These are phyloP conservation scores for Scaptomyza tumidula DNA, from an alignment of 2,888 invertebrate species.

Conservation along the genomic window DNA sequence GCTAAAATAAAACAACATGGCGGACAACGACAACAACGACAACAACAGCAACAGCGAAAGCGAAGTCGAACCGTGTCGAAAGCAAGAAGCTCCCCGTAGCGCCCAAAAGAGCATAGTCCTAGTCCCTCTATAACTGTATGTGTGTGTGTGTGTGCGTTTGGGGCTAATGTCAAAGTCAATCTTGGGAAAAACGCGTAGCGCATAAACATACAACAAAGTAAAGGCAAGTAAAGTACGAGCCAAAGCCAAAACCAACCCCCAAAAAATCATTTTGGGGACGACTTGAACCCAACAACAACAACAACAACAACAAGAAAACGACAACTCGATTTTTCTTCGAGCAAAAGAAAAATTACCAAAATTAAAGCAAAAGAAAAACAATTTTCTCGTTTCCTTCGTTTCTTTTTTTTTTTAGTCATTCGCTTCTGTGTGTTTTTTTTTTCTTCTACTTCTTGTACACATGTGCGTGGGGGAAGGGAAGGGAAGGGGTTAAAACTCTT, in stretches of 20 bases:
- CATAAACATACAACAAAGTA: slow-evolving; percentile 75
- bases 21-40: slow-evolving; percentile 66
- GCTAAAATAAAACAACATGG: slow-evolving; percentile 81
- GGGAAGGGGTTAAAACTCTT: slow-evolving; percentile 67
- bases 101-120: slow-evolving; percentile 46
- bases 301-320: slow-evolving; percentile 52
- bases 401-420: slow-evolving; percentile 2
- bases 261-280: slow-evolving; percentile 41
- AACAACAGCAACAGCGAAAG: slow-evolving; percentile 28
- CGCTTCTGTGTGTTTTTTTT: slow-evolving; percentile 1
- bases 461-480: slow-evolving; percentile 48
- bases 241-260: slow-evolving; percentile 54
- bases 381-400: slow-evolving; percentile 62
- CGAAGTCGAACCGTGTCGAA: slow-evolving; percentile 68
- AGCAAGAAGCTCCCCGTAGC: slow-evolving; percentile 53
- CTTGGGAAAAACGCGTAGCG: slow-evolving; percentile 80
- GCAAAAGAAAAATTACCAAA: slow-evolving; percentile 79
- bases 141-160: slow-evolving; percentile 53
- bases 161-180: slow-evolving; percentile 81
- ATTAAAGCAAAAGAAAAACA: slow-evolving; percentile 81
- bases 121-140: slow-evolving; percentile 14
- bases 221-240: slow-evolving; percentile 59
- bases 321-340: slow-evolving; percentile 77
- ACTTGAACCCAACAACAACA: slow-evolving; percentile 44
- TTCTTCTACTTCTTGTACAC: slow-evolving; percentile 3